These are phyloP conservation scores for Hydrotaea cyrtoneurina DNA, from an alignment of 2,888 invertebrate genomes.

Conservation along the genomic window DNA sequence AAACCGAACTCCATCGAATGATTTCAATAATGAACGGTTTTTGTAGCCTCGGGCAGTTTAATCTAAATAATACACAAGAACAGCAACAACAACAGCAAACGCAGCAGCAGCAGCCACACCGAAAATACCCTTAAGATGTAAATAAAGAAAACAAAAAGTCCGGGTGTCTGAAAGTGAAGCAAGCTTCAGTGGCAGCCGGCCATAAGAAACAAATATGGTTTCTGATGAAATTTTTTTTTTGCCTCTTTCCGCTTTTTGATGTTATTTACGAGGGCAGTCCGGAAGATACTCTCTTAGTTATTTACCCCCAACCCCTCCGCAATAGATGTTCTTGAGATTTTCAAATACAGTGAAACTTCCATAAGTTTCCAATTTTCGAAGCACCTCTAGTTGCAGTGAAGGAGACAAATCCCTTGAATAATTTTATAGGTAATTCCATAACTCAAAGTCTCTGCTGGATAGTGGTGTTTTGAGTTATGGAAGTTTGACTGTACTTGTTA, in stretches of 20 bases:
- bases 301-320: no score
- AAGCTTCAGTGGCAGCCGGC: background rate
- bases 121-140: background rate
- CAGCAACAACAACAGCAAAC: background rate
- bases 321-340: no score
- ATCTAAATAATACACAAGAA: constrained; percentile 57
- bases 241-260: background rate
- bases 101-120: background rate
- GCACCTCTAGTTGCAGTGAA: no score
- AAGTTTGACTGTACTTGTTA: no score
- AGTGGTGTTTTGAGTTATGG: no score
- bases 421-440: no score
- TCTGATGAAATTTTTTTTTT: background rate
- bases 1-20: constrained; percentile 40
- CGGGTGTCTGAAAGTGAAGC: background rate
- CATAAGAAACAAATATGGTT: background rate
- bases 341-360: no score
- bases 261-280: background rate
- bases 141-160: background rate
- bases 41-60: constrained; percentile 61
- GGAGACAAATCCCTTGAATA: no score
- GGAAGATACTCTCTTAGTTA: background rate
- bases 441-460: no score
- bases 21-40: constrained; percentile 68
- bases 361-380: no score